Evolutionary conservation across 2,797 vertebrate species (phyloP).

Genomic region (Myripristis jacobus): DNA sequence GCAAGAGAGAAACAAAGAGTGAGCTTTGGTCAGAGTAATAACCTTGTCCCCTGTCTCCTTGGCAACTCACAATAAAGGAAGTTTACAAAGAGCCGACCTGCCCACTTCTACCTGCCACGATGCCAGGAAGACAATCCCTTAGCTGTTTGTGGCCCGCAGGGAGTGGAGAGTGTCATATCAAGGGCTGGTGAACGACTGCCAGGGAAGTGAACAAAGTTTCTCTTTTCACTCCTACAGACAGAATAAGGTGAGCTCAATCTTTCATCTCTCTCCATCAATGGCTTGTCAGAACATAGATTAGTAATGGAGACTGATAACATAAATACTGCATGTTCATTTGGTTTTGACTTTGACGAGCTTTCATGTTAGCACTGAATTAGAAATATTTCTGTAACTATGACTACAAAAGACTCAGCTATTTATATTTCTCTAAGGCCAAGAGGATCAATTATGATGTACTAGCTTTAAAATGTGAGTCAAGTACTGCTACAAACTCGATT

Average conservation of each 20-base stretch:
- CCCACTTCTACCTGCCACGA: constrained; percentile 73
- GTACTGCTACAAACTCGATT: too few relatives aligned
- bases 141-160: constrained; percentile 43
- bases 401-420: too few relatives aligned
- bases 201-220: constrained; percentile 38
- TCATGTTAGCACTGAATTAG: background rate
- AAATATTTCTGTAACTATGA: too few relatives aligned
- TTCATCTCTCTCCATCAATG: background rate
- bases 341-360: constrained; percentile 14
- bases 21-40: constrained; percentile 61
- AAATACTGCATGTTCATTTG: background rate
- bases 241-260: constrained; percentile 66
- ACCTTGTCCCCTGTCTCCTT: constrained; percentile 60
- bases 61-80: constrained; percentile 74
- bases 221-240: constrained; percentile 45
- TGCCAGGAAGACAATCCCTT: constrained; percentile 45
- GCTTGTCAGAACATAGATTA: background rate
- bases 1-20: background rate
- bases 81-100: constrained; percentile 65
- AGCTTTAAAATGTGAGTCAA: too few relatives aligned
- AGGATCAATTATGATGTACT: background rate
- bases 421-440: background rate
- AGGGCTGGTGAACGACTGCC: constrained; percentile 37
- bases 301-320: background rate
- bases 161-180: constrained; percentile 54